These are phyloP conservation scores for Tachycineta bicolor DNA, from an alignment of 2,113 vertebrate species.

Conservation along the genomic window DNA sequence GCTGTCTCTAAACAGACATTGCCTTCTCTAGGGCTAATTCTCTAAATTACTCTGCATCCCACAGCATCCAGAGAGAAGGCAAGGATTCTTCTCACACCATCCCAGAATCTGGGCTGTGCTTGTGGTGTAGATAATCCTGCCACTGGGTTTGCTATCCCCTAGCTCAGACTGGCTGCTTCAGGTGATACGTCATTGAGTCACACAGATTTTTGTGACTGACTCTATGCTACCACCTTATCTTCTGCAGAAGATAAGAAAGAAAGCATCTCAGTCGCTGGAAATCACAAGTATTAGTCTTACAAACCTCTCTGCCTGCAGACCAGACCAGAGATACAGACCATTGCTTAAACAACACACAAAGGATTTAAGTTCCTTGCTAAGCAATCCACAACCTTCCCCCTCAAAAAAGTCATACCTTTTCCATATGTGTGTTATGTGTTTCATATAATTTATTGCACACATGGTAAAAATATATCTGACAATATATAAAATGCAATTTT, in stretches of 20 bases:
- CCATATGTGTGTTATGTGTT: conserved; percentile 34
- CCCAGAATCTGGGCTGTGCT: not conserved
- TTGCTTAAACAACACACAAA: conserved; percentile 48
- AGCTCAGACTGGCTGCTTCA: not conserved
- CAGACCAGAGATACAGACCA: not conserved
- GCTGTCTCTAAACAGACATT: not conserved
- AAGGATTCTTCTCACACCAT: not conserved
- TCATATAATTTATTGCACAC: conserved; percentile 60
- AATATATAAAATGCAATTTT: conserved; percentile 64
- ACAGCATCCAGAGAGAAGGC: not conserved
- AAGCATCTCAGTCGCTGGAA: not conserved
- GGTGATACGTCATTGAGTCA: not conserved
- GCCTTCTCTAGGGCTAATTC: not conserved
- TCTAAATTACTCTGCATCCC: not conserved
- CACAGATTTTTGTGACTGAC: not conserved
- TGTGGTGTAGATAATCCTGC: not conserved
- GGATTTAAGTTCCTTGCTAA: conserved; percentile 50
- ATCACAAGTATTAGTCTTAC: not conserved
- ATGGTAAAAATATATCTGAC: conserved; percentile 58
- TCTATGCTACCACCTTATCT: not conserved
- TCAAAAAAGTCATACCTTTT: conserved; percentile 59
- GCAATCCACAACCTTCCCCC: not conserved
- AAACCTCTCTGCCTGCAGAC: not conserved
- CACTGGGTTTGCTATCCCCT: not conserved
- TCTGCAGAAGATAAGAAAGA: not conserved